These are phyloP conservation scores for Paramormyrops kingsleyae DNA, from an alignment of 2,113 vertebrate species.

Conservation along the genomic window DNA sequence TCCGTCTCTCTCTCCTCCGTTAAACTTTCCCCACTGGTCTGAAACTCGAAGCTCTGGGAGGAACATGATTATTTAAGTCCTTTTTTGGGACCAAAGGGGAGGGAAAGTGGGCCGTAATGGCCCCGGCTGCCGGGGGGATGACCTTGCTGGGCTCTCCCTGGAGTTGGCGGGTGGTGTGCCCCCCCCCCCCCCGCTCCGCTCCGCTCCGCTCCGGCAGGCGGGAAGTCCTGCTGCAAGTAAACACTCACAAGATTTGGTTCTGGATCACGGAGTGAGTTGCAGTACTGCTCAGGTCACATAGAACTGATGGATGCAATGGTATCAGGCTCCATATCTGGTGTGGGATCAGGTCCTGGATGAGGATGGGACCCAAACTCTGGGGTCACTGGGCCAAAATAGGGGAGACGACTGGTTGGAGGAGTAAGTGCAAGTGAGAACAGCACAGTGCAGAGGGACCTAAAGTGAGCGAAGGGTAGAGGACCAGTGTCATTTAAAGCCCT, in stretches of 20 bases:
- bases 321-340: neutral
- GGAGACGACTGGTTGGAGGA: neutral
- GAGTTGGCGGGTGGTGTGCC: neutral
- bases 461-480: neutral
- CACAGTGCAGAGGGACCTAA: neutral
- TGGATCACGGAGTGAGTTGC: neutral
- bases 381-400: neutral
- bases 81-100: slow-evolving; percentile 23
- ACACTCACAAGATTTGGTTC: neutral
- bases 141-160: neutral
- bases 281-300: neutral
- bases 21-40: slow-evolving; percentile 15
- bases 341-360: neutral
- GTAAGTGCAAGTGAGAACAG: neutral
- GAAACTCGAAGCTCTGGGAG: slow-evolving; percentile 12
- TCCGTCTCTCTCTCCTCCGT: neutral
- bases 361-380: neutral
- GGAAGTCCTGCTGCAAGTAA: neutral
- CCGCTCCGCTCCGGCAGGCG: neutral
- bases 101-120: slow-evolving; percentile 10
- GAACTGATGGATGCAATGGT: neutral
- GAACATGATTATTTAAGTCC: slow-evolving; percentile 17
- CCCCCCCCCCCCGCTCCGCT: too few species aligned
- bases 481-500: neutral
- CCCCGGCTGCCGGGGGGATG: neutral